These are phyloP conservation scores for Monochamus saltuarius DNA, from an alignment of 1,140 invertebrate species.

Conservation along the genomic window DNA sequence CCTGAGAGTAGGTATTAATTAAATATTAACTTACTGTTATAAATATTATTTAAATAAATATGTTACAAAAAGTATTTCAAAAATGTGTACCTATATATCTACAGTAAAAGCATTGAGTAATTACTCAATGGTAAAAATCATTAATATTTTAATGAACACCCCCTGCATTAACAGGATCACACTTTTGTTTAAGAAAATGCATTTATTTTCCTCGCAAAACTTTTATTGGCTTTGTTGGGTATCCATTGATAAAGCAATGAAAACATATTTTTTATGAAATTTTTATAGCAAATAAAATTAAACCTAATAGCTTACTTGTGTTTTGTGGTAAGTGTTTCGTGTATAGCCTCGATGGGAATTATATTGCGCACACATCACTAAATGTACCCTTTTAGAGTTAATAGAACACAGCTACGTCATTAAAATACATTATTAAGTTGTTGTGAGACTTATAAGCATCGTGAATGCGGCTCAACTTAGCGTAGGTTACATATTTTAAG, in stretches of 20 bases:
- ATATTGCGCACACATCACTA: conserved; percentile 19
- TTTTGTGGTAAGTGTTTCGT: conserved; percentile 18
- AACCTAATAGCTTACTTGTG: conserved; percentile 28
- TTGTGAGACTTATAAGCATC: conserved; percentile 18
- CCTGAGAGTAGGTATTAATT: no score
- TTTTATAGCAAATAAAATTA: conserved; percentile 26
- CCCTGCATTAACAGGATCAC: no score
- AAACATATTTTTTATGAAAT: conserved; percentile 25
- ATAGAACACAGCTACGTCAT: conserved; percentile 7
- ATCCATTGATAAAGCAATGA: conserved; percentile 17
- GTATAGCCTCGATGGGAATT: conserved; percentile 6
- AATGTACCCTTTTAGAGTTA: neutral
- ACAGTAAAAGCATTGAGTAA: no score
- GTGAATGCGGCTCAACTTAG: conserved; percentile 32
- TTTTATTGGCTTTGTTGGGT: conserved; percentile 18
- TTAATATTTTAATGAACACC: no score
- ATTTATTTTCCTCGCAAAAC: conserved; percentile 8
- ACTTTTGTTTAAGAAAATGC: neutral
- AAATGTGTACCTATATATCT: no score
- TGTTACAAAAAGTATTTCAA: no score
- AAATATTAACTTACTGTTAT: no score
- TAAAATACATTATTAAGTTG: conserved; percentile 34
- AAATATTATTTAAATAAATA: no score
- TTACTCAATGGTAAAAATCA: no score
- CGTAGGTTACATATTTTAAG: conserved; percentile 37